Percentiles rank a stretch among this genome's conserved stretches.
These are phyloP conservation scores for Drosophila nannoptera DNA, from an alignment of 1,140 invertebrate genomes.

Conservation along the genomic window DNA sequence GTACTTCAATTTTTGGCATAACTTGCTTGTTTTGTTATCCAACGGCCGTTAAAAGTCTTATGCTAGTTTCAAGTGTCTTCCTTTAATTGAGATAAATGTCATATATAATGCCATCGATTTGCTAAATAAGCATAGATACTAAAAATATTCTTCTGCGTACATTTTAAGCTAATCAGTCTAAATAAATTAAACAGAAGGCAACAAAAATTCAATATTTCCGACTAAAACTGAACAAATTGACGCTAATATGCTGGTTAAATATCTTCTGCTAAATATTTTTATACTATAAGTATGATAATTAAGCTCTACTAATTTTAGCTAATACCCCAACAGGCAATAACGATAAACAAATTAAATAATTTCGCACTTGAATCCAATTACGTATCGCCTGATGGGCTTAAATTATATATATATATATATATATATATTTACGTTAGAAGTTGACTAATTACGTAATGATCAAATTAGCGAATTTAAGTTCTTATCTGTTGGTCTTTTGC, in stretches of 20 bases:
- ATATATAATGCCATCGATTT: slow-evolving; percentile 38
- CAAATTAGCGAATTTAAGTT: neutral
- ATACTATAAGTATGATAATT: slow-evolving; percentile 24
- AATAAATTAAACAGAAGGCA: slow-evolving; percentile 61
- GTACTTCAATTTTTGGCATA: slow-evolving; percentile 67
- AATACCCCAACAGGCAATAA: slow-evolving; percentile 9
- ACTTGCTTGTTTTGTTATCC: slow-evolving; percentile 58
- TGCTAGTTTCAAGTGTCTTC: slow-evolving; percentile 41
- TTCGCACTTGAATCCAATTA: neutral
- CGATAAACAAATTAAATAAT: neutral
- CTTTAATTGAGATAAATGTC: slow-evolving; percentile 40
- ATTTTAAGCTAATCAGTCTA: slow-evolving; percentile 74
- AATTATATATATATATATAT: slow-evolving; percentile 5
- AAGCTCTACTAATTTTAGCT: slow-evolving; percentile 26
- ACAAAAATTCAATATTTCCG: slow-evolving; percentile 39
- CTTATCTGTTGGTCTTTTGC: slow-evolving; percentile 7
- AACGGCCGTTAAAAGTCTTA: slow-evolving; percentile 47
- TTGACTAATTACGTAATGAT: neutral
- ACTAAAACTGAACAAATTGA: slow-evolving; percentile 52
- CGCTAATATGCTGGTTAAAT: slow-evolving; percentile 57
- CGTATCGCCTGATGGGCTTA: neutral
- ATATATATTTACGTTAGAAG: neutral
- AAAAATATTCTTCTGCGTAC: slow-evolving; percentile 44
- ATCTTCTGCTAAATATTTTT: slow-evolving; percentile 58
- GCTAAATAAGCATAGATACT: slow-evolving; percentile 37